phyloP scores from a whole-genome alignment of 1,140 invertebrate genomes.

The Solenopsis invicta region DNA sequence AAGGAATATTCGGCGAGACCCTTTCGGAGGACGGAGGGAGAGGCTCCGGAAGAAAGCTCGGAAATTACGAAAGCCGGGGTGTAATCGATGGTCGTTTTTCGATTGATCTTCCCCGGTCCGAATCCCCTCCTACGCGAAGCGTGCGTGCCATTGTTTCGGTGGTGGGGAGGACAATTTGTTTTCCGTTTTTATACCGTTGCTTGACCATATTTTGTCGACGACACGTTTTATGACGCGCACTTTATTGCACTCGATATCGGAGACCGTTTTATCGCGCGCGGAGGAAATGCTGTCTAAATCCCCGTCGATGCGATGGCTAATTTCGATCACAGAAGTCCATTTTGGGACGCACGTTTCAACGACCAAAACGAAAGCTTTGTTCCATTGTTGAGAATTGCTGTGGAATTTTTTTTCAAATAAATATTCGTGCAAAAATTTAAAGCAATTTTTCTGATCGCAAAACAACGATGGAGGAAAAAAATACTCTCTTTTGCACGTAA shows the following conservation, averaged over 20 bases:
- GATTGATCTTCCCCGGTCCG: neutral
- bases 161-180: slow-evolving; percentile 19
- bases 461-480: neutral
- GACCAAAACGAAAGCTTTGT: neutral
- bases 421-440: neutral
- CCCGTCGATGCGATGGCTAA: slow-evolving; percentile 14
- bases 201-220: slow-evolving; percentile 16
- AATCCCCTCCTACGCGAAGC: neutral
- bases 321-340: neutral
- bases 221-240: slow-evolving; percentile 35
- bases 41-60: slow-evolving; percentile 30
- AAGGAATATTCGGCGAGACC: slow-evolving; percentile 10
- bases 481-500: neutral
- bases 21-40: neutral
- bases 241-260: slow-evolving; percentile 34
- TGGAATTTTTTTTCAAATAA: neutral
- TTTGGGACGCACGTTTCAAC: neutral
- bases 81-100: slow-evolving; percentile 37
- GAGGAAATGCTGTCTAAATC: slow-evolving; percentile 21
- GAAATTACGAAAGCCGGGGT: slow-evolving; percentile 22
- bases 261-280: neutral
- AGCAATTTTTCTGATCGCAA: neutral
- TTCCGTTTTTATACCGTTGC: slow-evolving; percentile 16
- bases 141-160: neutral
- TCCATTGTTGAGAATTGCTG: neutral